Conservation (phyloP, 2,797 vertebrate species). For the Spinus pinus region DNA sequence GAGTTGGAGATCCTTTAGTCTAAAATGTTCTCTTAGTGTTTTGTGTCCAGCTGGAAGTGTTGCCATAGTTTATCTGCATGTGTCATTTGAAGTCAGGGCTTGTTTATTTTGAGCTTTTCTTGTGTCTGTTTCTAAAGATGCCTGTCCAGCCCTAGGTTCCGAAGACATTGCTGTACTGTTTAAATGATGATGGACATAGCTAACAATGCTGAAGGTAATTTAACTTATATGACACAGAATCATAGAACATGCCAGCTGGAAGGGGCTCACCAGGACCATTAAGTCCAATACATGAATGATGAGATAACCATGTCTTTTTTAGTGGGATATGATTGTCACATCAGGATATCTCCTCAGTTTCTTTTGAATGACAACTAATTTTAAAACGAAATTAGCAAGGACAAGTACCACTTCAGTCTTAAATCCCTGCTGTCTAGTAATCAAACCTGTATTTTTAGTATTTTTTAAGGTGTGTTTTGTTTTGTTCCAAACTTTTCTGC, state of each 20-base stretch:
- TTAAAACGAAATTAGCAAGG: not conserved
- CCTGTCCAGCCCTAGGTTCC: not conserved
- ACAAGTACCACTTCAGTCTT: not conserved
- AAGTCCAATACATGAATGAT: not conserved
- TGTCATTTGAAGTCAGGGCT: not conserved
- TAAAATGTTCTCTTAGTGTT: not conserved
- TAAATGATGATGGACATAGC: not conserved
- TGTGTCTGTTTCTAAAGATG: not conserved
- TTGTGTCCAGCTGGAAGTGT: not conserved
- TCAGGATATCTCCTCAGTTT: not conserved
- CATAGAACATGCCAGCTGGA: not conserved
- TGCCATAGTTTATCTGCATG: accelerated
- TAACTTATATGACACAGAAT: not conserved
- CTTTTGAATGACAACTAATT: not conserved
- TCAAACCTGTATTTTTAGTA: not conserved
- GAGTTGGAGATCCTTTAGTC: not conserved
- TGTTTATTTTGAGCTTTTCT: not conserved
- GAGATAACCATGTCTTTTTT: not conserved
- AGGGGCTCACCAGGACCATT: not conserved
- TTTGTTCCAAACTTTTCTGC: not conserved
- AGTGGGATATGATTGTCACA: too few relatives aligned
- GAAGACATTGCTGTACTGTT: not conserved
- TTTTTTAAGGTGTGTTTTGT: not conserved
- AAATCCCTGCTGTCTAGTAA: not conserved
- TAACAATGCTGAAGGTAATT: not conserved